A percentile compares a stretch with the other conserved stretches of the same genome.
phyloP scores from a whole-genome alignment of 1,140 invertebrate genomes.

The Diuraphis noxia region DNA sequence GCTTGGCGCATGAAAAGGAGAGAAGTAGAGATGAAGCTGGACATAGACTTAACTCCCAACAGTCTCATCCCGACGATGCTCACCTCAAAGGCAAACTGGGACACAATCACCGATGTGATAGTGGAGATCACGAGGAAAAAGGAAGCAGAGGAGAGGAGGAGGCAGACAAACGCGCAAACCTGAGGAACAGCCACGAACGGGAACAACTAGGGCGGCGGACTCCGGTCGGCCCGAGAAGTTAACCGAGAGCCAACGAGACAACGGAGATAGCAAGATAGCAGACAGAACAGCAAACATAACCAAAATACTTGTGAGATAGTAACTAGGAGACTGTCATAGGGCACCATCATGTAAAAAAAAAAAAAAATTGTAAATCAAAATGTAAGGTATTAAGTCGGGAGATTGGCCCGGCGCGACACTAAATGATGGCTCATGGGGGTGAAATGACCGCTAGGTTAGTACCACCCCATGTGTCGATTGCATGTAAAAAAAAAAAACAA shows the following conservation, averaged over 20 bases:
- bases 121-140: neutral
- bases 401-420: neutral
- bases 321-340: too few relatives aligned
- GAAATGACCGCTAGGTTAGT: neutral
- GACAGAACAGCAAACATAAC: too few relatives aligned
- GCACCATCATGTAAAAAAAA: too few relatives aligned
- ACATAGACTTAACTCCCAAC: accelerated
- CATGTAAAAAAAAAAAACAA: neutral
- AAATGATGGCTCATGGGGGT: neutral
- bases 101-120: neutral
- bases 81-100: neutral
- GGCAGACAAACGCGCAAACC: too few relatives aligned
- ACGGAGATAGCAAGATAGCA: too few relatives aligned
- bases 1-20: neutral
- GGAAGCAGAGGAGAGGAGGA: neutral
- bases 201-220: too few relatives aligned
- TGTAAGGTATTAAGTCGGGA: too few relatives aligned
- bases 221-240: too few relatives aligned
- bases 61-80: neutral
- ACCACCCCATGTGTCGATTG: neutral
- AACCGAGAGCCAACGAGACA: too few relatives aligned
- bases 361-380: too few relatives aligned
- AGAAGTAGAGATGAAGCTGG: neutral
- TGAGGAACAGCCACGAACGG: too few relatives aligned
- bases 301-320: too few relatives aligned